Base-by-base conservation (phyloP, 1,140 invertebrate species). In the Philopotamus ludificatus region DNA sequence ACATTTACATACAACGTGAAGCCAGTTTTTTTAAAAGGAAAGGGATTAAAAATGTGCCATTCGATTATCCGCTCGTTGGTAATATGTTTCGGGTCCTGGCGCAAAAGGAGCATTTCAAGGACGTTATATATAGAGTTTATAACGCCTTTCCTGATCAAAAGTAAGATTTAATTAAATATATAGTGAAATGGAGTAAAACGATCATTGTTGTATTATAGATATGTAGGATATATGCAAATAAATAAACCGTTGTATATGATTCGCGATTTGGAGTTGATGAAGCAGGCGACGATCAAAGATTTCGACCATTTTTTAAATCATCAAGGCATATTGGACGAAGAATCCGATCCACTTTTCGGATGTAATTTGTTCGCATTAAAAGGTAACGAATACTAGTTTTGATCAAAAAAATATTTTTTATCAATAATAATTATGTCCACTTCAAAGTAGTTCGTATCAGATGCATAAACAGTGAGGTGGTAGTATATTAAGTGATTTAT, bases 221-320 rank as follows among this genome's bases (percentile, higher is more conserved):
- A 84, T 61, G 72, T 77, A 0, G 84, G 80, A 1, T 74, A 79
- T 18, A 85, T 76, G 47, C 80, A 85, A 51, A 78, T 86, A 16
- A 34, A 74, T 0, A 76, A 72, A 1, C 84, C 85, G 0, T 3
- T 9, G 8, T 51, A 12, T 23, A 20, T 50, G 2, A 8, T 50
- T 18, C 20, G 3, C 2, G 23, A 18, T 8, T 1, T 25, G 12
- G n/a, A 7, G 22, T 12, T 23, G 3, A 82, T 88, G 1, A 86
- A 83, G 66, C 74, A 76, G 26, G 78, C 88, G 1, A 76, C 78
- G 0, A 85, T 70, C 89, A n/a, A n/a, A n/a, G n/a, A n/a, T n/a
- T n/a, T n/a, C n/a, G n/a, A n/a, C n/a, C n/a, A n/a, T n/a, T n/a
- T 89, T 61, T 71, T 79, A 0, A 81, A 89, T 69, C 84, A 86